Evolutionary conservation across 2,113 vertebrate species (phyloP).

Genomic region (Myotis brandtii): DNA sequence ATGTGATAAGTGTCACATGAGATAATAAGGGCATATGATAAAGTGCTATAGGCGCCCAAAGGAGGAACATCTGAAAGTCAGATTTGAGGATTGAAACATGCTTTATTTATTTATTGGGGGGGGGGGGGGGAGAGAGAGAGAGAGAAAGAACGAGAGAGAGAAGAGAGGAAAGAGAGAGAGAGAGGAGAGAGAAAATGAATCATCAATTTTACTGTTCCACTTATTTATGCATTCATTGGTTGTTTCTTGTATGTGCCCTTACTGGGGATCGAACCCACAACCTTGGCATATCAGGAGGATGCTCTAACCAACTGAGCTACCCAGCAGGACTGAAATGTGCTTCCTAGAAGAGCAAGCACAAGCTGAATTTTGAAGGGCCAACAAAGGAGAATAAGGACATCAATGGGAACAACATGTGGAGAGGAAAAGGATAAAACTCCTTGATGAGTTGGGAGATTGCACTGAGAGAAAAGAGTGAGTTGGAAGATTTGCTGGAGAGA

Average conservation of each 20-base stretch:
- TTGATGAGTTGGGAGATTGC: background rate
- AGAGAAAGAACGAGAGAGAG: too few relatives aligned
- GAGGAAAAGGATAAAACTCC: background rate
- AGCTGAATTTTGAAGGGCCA: background rate
- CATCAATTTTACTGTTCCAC: background rate
- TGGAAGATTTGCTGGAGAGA: background rate
- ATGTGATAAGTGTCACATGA: background rate
- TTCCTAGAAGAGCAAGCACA: background rate
- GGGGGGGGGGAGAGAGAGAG: too few relatives aligned
- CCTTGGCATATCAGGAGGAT: background rate
- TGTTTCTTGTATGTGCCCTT: background rate
- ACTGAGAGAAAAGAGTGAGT: background rate
- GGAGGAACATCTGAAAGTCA: background rate
- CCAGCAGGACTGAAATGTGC: background rate
- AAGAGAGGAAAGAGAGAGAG: too few relatives aligned
- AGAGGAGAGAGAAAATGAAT: too few relatives aligned
- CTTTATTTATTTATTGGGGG: background rate
- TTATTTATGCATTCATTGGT: background rate
- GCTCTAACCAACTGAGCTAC: background rate
- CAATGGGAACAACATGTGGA: background rate
- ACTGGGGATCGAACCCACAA: background rate
- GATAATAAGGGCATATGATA: background rate
- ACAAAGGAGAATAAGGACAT: background rate
- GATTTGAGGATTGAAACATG: background rate
- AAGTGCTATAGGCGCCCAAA: background rate